Base-by-base conservation (phyloP, 92 coral and sea anemone genomes). In the Bergia puertoricense region DNA sequence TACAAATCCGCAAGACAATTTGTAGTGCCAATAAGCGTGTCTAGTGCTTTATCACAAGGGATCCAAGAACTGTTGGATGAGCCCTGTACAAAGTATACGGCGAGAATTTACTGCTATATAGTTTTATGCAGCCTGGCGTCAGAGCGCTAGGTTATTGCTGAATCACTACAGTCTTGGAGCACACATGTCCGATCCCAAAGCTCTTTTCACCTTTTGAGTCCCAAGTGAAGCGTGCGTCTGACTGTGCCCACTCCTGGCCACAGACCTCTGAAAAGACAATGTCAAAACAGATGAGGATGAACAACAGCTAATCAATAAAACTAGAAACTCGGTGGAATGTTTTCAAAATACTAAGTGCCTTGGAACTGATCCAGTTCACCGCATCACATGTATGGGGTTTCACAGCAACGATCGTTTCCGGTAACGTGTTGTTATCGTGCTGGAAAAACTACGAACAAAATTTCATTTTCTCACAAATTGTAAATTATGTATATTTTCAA, bases 231-330 rank as follows among this genome's bases (percentile, higher is more conserved):
- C 16, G 94, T 90, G 79, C 92, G 92, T 56, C 99, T 89, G 11
- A 95, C 93, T 1, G 94, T 91, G 11, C 92, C 93, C 36, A 96
- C 98, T 4, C 99, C 99, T 22, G 96, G 96, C 99, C 99, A 97
- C 74, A 94, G 82, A 8, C 99, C 99, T 91, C 99, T 97, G 89
- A 54, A 90, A 90, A 39, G 23, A 39, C 41, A 22, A 91, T 23
- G 45, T 22, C 22, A 54, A 86, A 69, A 38, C 74, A 56, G 37
- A 56, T 8, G 22, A 57, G 22, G 67, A 36, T 48, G 54, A 23
- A 39, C 51, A 84, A 23, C 57, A 20, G 48, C 57, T 54, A 11
- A 54, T 54, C 59, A 8, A 1, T 46, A 75, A 71, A 14, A 54
- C 30, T 7, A 82, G 30, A 30, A 30, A 30, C 30, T 30, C 30